A percentile compares a stretch with the other conserved stretches of the same genome.
Evolutionary conservation across 2,113 vertebrate species (phyloP).

Genomic region (Apodemus speciosus): DNA sequence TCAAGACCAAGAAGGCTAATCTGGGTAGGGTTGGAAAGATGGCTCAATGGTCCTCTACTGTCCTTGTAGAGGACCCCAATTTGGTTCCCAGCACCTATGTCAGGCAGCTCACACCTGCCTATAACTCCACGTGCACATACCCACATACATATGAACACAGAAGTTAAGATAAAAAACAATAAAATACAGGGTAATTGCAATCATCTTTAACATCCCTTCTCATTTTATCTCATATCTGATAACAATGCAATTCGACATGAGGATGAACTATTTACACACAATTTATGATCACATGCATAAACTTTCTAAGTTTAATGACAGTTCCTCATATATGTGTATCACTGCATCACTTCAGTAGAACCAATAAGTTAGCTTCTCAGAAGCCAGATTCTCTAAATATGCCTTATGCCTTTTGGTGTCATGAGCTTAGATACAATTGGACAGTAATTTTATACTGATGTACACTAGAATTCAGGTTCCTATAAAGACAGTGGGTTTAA

Average conservation of each 20-base stretch:
- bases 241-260: constrained; percentile 30
- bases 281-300: constrained; percentile 41
- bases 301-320: constrained; percentile 20
- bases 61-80: not conserved
- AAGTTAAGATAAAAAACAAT: not conserved
- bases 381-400: constrained; percentile 46
- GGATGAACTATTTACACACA: constrained; percentile 32
- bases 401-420: constrained; percentile 9
- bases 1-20: constrained; percentile 33
- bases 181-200: constrained; percentile 15
- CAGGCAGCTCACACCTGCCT: not conserved
- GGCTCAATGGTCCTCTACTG: too few relatives aligned
- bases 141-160: not conserved
- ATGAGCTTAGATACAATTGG: constrained; percentile 29
- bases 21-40: not conserved
- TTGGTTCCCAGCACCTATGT: not conserved
- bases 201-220: constrained; percentile 33
- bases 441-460: constrained; percentile 17
- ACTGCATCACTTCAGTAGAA: constrained; percentile 41
- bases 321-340: constrained; percentile 10
- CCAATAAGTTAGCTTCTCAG: constrained; percentile 36
- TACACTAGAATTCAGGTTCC: constrained; percentile 49
- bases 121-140: not conserved
- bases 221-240: not conserved
- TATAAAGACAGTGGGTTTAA: constrained; percentile 11